phyloP scores from a whole-genome alignment of 2,797 vertebrate genomes.

The Holocentrus rufus region DNA sequence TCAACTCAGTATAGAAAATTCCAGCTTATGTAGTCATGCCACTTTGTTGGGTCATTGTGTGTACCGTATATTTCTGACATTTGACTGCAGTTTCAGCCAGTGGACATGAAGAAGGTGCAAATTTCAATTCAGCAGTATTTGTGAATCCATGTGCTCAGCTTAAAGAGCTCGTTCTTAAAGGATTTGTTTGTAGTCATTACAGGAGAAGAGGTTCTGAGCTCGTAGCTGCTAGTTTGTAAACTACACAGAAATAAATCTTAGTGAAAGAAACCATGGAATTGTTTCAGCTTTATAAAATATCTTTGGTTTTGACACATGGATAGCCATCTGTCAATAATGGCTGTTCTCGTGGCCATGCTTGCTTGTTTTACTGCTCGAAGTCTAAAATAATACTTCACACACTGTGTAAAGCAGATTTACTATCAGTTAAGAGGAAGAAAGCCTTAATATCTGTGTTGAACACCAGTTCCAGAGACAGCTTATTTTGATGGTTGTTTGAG shows the following conservation, averaged over 20 bases:
- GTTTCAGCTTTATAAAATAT: neutral
- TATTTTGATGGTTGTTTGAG: conserved; percentile 19
- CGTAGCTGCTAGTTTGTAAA: neutral
- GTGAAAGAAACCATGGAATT: neutral
- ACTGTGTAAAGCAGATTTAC: neutral
- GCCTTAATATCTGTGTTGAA: neutral
- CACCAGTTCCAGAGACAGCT: conserved; percentile 10
- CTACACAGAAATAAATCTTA: neutral
- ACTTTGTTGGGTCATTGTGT: no score
- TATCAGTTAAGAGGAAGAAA: neutral
- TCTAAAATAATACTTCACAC: neutral
- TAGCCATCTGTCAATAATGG: neutral
- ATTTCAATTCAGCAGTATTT: neutral
- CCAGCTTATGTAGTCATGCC: no score
- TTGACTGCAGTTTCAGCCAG: no score
- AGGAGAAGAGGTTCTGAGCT: neutral
- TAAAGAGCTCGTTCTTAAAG: neutral
- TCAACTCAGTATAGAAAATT: no score
- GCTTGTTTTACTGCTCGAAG: neutral
- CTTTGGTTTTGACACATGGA: neutral
- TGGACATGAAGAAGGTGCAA: no score
- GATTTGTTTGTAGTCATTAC: neutral
- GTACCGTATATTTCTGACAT: no score
- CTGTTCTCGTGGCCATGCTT: no score
- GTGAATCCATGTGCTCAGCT: no score